Evolutionary conservation across 2,797 vertebrate species (phyloP), one percentile per base, ranked within the genome.

Genomic region (Mareca penelope): DNA sequence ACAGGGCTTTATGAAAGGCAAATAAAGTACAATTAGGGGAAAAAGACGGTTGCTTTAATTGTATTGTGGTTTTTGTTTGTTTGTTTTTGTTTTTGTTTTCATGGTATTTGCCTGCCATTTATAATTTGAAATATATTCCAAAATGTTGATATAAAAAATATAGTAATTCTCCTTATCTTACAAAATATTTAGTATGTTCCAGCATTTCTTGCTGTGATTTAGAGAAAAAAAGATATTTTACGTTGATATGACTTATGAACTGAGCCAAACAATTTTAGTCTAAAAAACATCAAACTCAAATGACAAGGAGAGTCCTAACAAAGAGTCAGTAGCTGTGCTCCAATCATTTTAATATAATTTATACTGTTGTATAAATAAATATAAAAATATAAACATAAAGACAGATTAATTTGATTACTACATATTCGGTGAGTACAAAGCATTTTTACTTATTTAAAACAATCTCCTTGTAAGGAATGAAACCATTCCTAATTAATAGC

Each of bases 51-150:
- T 87, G 46, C 29, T 85, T 95, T 95, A 93, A 95, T 92, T 88
- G 65, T 68, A 78, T 24, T 48, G 23, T 14, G 48, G 46, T 24
- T 50, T 50, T 50, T 48, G 22, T 48, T 48, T 24, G 46, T 23
- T 48, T 48, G 48, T 14, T 50, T 46, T 48, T 48, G 22, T 13
- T 24, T 48, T 50, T 50, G 23, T 50, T 50, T 50, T 50, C 48
- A 50, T 50, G 23, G 23, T 50, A 48, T 48, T 48, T 48, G 22
- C 46, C 42, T 89, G 70, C 76, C 65, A 93, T 96, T 96, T 94
- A 65, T 92, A 94, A 94, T 94, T 91, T 81, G 76, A 97, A 97
- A 93, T 79, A 79, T 67, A 64, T 93, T 97, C 92, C 90, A 86
- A 95, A 82, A 93, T 59, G 39, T 73, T 91, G 46, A 75, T 82